Base-by-base conservation (phyloP, 2,797 vertebrate species). In the Hemibagrus guttatus region DNA sequence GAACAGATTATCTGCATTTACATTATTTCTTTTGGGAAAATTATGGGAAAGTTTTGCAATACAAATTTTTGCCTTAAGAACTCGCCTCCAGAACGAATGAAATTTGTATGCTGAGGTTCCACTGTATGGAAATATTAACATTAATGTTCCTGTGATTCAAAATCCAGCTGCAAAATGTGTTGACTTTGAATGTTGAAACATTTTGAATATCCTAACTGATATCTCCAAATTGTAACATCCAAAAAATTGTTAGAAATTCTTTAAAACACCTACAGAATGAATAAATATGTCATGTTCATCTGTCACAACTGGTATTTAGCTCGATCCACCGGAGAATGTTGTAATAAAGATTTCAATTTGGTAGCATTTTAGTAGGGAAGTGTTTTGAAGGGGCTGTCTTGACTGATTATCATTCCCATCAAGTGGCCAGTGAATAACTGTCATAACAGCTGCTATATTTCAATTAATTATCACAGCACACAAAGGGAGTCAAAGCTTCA, bases 401-500 rank as follows among this genome's bases (percentile, higher is more conserved):
- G 61, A 76, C 35, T 75, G 52, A 88, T 88, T 85, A 85, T 64
- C 68, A 69, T 81, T 87, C 63, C 58, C 61, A 69, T 72, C 79
- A 66, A 83, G 54, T 69, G 79, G 79, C 79, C 35, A 42, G 39
- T 14, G 84, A 85, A 85, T 66, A 85, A 31, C 56, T 42, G 86
- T 75, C 78, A 66, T 83, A 87, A 87, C 78, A 75, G 66, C 68
- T 83, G 63, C 35, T 71, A 59, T 85, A 84, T 82, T 75, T 76
- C 21, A 88, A 85, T 83, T 39, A 82, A 85, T 75, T 83, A 69
- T 79, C 19, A 21, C 69, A 58, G 58, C 56, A 49, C 84, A 69
- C 71, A 76, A 69, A 76, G 52, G 52, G 68, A 83, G 52, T 28
- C 63, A 39, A n/a, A 56, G 80, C 72, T 83, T 52, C 54, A 76